A percentile compares a stretch with the other conserved stretches of the same genome.
Conservation (phyloP, 2,113 vertebrate species). For the Tragelaphus imberbis region DNA sequence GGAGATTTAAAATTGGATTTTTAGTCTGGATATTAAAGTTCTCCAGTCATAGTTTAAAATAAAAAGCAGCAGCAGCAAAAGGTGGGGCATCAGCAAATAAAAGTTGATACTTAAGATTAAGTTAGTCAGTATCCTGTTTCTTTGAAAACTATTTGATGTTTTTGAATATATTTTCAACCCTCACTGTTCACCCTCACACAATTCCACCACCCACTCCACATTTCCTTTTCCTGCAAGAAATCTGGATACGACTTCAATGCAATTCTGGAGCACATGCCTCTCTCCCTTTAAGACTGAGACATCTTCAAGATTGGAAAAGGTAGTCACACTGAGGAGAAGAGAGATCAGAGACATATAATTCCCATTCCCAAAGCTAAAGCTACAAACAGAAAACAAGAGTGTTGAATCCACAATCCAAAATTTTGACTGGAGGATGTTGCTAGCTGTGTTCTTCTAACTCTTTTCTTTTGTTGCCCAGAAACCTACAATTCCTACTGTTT, state of each 20-base stretch:
- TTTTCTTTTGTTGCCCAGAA: background rate
- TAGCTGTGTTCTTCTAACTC: background rate
- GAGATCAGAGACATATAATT: background rate
- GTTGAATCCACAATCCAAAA: background rate
- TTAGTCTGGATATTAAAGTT: background rate
- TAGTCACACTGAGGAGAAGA: background rate
- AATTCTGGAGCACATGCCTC: background rate
- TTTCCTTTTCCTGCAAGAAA: background rate
- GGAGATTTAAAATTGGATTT: constrained; percentile 4
- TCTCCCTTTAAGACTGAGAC: background rate
- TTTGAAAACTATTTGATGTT: background rate
- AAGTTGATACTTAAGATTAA: background rate
- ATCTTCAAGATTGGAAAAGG: background rate
- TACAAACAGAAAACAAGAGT: background rate
- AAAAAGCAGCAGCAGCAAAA: background rate
- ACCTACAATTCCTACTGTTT: background rate
- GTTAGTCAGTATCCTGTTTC: background rate
- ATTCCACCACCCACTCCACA: background rate
- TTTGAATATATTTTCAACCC: background rate
- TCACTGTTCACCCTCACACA: background rate
- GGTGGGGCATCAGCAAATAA: background rate
- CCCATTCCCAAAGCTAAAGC: background rate
- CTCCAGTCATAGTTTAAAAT: background rate
- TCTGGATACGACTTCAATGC: background rate
- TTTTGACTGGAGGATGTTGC: background rate